Conservation (phyloP, 2,888 invertebrate genomes). For the Leptinotarsa tumamoca region DNA sequence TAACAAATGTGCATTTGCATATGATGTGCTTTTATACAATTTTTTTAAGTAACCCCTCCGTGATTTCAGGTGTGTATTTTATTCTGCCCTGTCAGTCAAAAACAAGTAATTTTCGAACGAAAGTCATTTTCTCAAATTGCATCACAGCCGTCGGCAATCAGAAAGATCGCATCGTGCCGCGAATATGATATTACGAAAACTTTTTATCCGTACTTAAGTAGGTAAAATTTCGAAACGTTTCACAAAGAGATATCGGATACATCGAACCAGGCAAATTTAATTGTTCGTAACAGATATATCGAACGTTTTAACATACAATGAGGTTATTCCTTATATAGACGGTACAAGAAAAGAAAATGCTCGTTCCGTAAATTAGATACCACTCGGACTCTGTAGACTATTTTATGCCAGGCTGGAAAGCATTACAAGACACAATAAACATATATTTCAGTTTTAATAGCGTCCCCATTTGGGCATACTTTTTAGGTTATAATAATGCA, state of each 20-base stretch:
- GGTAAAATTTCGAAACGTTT: conserved; percentile 33
- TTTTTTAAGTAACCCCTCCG: too few relatives aligned
- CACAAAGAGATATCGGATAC: conserved; percentile 35
- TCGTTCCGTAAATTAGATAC: conserved; percentile 36
- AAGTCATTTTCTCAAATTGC: not conserved
- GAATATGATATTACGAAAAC: conserved; percentile 17
- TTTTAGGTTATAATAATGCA: conserved; percentile 23
- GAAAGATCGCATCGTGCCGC: not conserved
- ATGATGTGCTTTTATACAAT: too few relatives aligned
- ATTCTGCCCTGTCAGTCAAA: not conserved
- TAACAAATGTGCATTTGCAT: too few relatives aligned
- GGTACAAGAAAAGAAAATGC: conserved; percentile 38
- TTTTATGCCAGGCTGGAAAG: conserved; percentile 31
- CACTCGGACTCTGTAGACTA: conserved; percentile 25
- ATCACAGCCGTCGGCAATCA: not conserved
- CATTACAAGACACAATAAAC: conserved; percentile 31
- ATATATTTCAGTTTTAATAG: conserved; percentile 33
- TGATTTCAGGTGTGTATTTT: too few relatives aligned
- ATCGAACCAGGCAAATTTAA: conserved; percentile 38
- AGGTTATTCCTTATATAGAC: conserved; percentile 46
- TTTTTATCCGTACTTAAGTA: conserved; percentile 29
- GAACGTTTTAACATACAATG: conserved; percentile 46
- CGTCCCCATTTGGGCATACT: conserved; percentile 27
- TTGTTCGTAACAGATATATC: conserved; percentile 40
- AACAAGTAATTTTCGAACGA: not conserved